Evolutionary conservation across 2,797 vertebrate genomes (phyloP), one percentile per base, ranked within the genome.

Genomic region (Leptatherina wallacei): DNA sequence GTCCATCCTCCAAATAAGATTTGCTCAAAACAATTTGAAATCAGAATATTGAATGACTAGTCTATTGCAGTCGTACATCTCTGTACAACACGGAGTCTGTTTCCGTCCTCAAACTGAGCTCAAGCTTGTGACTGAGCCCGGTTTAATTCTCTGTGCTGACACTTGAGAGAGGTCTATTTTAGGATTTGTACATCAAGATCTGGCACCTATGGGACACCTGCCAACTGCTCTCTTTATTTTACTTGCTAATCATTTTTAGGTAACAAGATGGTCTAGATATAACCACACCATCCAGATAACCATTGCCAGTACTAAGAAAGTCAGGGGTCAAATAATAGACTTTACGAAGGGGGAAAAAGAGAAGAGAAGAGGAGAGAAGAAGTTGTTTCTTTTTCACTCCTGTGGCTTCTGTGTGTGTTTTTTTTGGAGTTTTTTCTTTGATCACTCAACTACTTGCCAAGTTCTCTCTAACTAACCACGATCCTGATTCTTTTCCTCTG

Each of bases 121-220:
- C 35, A 47, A 51, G 61, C 44, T 62, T 44, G 44, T 59, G 61
- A 65, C 51, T n/a, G 61, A 67, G 56, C 63, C 71, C 36, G 63
- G 63, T 70, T 75, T 86, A 14, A 65, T 58, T 69, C 77, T 59
- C 38, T 18, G 35, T 0, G 35, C 75, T 51, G 73, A 85, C 81
- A 80, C 60, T 80, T 65, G 79, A 84, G 77, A 63, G 83, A 78
- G 62, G 27, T 73, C 73, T 85, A 85, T 85, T 90, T 85, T 62
- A 68, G 67, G 44, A 77, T 60, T 32, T 16, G 0, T 60, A 51
- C 79, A 76, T 82, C 75, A 78, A 78, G 84, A 69, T 75, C 62
- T 63, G 63, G 65, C 77, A 72, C 78, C 79, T 71, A 27, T 16
- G 58, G 78, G 83, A 77, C 78, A 61, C 77, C 73, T 42, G 12